Evolutionary conservation across 1,140 invertebrate genomes (phyloP).

Genomic region (Atta colombica): DNA sequence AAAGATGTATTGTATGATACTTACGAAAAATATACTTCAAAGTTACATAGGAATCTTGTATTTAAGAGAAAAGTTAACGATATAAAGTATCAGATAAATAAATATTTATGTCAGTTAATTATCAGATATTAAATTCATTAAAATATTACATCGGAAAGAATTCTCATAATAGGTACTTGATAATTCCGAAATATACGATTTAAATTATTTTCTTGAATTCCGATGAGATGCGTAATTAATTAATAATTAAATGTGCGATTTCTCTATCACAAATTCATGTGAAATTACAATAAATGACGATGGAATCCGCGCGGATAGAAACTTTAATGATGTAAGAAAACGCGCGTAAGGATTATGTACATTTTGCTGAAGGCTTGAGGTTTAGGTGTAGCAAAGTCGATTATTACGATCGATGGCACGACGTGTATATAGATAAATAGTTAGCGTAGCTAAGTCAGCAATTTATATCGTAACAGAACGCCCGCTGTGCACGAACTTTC

Average conservation of each 20-base stretch:
- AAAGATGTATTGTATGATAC: not conserved
- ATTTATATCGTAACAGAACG: conserved; percentile 70
- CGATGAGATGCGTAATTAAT: not conserved
- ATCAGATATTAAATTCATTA: not conserved
- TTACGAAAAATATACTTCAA: not conserved
- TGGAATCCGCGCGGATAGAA: not conserved
- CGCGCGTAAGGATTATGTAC: conserved; percentile 34
- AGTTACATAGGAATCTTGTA: not conserved
- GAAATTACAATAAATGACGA: not conserved
- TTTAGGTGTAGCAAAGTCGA: conserved; percentile 42
- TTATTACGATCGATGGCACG: conserved; percentile 47
- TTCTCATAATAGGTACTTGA: too few species aligned
- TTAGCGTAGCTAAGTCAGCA: conserved; percentile 62
- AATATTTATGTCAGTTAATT: not conserved
- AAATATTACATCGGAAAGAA: not conserved
- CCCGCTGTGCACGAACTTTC: conserved; percentile 65
- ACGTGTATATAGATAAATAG: conserved; percentile 60
- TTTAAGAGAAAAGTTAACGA: not conserved
- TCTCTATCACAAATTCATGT: not conserved
- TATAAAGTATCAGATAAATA: not conserved
- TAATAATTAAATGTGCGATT: not conserved
- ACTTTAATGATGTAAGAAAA: conserved; percentile 11
- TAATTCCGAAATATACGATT: not conserved
- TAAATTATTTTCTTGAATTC: conserved; percentile 9
- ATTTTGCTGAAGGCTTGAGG: not conserved